phyloP scores from a whole-genome alignment of 2,797 vertebrate genomes.

The Schizothorax lantsangensis region DNA sequence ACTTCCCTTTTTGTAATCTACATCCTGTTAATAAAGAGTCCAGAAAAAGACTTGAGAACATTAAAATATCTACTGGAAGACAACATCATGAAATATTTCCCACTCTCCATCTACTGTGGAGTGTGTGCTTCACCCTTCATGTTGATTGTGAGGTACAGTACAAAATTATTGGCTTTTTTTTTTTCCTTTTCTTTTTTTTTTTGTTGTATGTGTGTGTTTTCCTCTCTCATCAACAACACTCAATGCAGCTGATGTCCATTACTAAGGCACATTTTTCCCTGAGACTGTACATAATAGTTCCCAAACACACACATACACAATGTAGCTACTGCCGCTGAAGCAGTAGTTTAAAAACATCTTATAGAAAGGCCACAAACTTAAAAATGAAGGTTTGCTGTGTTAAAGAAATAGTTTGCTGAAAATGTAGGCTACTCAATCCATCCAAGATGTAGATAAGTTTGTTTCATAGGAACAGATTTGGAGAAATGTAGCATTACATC shows the following conservation, averaged over 20 bases:
- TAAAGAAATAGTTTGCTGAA: neutral
- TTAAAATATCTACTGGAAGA: neutral
- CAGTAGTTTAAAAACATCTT: neutral
- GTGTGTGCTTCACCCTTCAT: neutral
- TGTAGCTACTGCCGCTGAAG: neutral
- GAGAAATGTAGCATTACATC: neutral
- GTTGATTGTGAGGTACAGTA: neutral
- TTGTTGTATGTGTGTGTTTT: neutral
- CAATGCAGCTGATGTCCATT: neutral
- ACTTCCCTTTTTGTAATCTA: neutral
- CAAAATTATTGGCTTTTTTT: neutral
- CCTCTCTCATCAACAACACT: neutral
- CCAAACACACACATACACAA: neutral
- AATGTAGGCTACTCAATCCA: neutral
- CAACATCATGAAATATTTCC: neutral
- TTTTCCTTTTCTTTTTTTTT: neutral
- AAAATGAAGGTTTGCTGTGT: neutral
- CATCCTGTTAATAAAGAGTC: neutral
- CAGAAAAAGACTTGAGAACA: neutral
- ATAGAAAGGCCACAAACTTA: neutral
- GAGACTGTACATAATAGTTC: conserved; percentile 19
- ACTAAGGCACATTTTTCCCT: conserved; percentile 26
- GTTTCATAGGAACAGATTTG: neutral
- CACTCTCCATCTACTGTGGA: neutral
- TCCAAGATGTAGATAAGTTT: neutral